These are phyloP conservation scores for Nesidiocoris tenuis DNA, from an alignment of 2,888 invertebrate species.

Conservation along the genomic window DNA sequence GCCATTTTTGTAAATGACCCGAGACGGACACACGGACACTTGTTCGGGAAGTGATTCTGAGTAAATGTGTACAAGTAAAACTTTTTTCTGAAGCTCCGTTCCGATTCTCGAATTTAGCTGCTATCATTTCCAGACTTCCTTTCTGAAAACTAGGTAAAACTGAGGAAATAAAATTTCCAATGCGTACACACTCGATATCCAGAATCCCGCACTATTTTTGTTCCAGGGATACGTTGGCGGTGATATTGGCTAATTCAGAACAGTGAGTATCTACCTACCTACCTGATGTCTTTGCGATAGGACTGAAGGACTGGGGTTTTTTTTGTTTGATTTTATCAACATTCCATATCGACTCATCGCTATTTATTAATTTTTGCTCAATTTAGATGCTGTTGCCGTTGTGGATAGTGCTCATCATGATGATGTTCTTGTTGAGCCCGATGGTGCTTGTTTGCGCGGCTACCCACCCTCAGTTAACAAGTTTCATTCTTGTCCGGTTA, in stretches of 20 bases:
- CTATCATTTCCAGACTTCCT: too few relatives aligned
- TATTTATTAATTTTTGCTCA: not conserved
- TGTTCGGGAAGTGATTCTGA: too few relatives aligned
- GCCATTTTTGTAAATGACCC: too few relatives aligned
- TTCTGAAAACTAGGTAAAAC: too few relatives aligned
- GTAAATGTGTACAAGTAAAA: too few relatives aligned
- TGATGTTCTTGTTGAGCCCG: not conserved
- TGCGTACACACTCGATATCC: too few relatives aligned
- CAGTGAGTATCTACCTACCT: not conserved
- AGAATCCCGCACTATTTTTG: not conserved
- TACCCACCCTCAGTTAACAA: not conserved
- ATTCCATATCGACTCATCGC: not conserved
- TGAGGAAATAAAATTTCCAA: too few relatives aligned
- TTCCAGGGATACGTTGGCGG: not conserved
- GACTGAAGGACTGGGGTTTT: too few relatives aligned
- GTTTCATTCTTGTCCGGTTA: not conserved
- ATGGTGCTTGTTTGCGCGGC: not conserved
- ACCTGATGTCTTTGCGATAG: not conserved
- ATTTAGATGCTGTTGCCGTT: not conserved
- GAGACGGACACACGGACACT: too few relatives aligned
- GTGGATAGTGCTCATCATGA: not conserved
- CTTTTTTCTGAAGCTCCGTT: too few relatives aligned
- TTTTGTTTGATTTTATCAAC: not conserved
- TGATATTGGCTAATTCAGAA: not conserved
- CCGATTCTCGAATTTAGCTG: too few relatives aligned